Conservation (phyloP, 2,888 invertebrate species). For the Meganola albula region DNA sequence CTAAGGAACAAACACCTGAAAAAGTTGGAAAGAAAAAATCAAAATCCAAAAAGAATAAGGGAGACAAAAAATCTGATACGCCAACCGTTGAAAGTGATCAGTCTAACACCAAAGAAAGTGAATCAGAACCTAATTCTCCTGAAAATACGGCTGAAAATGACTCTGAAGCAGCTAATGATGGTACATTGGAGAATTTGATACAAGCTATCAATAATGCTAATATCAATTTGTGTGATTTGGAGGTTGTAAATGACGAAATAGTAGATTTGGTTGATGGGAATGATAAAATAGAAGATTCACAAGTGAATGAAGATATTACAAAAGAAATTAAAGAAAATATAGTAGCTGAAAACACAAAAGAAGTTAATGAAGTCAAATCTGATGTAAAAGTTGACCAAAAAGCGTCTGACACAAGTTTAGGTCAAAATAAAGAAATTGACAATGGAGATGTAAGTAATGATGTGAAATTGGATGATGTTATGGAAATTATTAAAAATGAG, state of each 20-base stretch:
- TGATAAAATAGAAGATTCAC: neutral
- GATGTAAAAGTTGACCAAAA: neutral
- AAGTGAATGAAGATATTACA: conserved; percentile 6
- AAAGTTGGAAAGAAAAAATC: conserved; percentile 46
- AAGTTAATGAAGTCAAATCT: conserved; percentile 22
- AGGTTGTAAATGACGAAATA: conserved; percentile 39
- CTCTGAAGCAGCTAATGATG: conserved; percentile 43
- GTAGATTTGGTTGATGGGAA: neutral
- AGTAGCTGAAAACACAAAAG: conserved; percentile 3
- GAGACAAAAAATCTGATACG: conserved; percentile 28
- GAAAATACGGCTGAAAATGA: conserved; percentile 28
- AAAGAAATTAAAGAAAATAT: conserved; percentile 15
- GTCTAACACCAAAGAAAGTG: conserved; percentile 18
- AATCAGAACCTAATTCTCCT: conserved; percentile 18
- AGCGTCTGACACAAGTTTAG: no score
- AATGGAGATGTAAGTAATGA: conserved; percentile 20
- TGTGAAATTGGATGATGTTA: conserved; percentile 21
- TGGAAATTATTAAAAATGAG: conserved; percentile 6
- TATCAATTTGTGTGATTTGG: conserved; percentile 49
- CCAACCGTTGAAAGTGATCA: conserved; percentile 28
- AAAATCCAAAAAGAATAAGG: conserved; percentile 62
- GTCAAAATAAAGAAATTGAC: conserved; percentile 18
- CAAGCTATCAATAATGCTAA: conserved; percentile 57
- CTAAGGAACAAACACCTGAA: conserved; percentile 52
- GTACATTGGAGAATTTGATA: conserved; percentile 52